Conservation (phyloP, 2,113 vertebrate genomes). For the Ptyas mucosa region DNA sequence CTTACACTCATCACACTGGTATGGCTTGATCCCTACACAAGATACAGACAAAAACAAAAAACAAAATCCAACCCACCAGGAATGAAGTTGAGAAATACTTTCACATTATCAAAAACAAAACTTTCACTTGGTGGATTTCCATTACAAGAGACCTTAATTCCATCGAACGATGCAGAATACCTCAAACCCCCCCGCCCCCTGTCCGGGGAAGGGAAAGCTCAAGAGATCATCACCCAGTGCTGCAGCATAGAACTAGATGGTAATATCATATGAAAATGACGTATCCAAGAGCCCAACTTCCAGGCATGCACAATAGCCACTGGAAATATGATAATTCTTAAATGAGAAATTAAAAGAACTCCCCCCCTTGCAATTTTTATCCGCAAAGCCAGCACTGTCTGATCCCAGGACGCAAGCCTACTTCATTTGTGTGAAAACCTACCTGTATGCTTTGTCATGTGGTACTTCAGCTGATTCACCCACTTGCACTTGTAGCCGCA, state of each 20-base stretch:
- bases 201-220: not conserved
- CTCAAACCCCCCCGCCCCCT: too few relatives aligned
- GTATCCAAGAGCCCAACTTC: not conserved
- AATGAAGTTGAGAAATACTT: not conserved
- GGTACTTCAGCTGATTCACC: conserved; percentile 97
- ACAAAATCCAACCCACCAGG: not conserved
- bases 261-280: too few relatives aligned
- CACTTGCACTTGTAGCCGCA: conserved; percentile 99
- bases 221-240: not conserved
- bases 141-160: not conserved
- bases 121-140: not conserved
- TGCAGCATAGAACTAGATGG: not conserved
- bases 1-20: conserved; percentile 84
- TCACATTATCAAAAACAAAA: not conserved
- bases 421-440: conserved; percentile 11
- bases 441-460: conserved; percentile 98
- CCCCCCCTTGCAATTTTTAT: not conserved
- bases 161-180: not conserved
- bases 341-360: not conserved
- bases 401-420: fast-evolving
- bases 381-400: not conserved
- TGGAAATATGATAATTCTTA: not conserved
- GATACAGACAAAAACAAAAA: not conserved
- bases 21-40: conserved; percentile 83
- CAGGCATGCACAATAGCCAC: not conserved